Evolutionary conservation across 2,113 vertebrate species (phyloP).

Genomic region (Cariama cristata): DNA sequence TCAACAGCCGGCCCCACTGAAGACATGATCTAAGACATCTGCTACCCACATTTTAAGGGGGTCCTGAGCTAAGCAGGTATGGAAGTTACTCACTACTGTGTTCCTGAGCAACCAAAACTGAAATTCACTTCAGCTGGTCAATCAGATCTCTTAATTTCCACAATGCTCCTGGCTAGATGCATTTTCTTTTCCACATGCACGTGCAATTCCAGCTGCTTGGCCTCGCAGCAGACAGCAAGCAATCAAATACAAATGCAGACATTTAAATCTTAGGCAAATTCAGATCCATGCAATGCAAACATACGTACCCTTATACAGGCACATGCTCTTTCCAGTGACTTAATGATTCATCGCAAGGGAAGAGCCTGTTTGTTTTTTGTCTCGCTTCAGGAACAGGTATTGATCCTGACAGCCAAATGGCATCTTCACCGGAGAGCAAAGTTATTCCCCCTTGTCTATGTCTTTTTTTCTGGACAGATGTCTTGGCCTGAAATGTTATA

Average conservation of each 20-base stretch:
- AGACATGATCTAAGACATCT: neutral
- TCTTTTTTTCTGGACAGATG: neutral
- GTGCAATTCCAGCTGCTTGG: neutral
- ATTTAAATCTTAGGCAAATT: slow-evolving; percentile 9
- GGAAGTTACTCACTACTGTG: neutral
- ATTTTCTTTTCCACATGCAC: neutral
- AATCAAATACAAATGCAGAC: neutral
- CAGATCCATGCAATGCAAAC: neutral
- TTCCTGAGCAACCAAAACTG: neutral
- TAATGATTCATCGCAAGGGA: neutral
- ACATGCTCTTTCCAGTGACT: neutral
- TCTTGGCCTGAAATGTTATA: neutral
- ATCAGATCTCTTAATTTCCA: neutral
- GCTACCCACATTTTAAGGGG: neutral
- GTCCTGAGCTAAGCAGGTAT: neutral
- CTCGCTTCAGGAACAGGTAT: neutral
- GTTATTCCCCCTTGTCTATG: neutral
- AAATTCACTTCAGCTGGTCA: neutral
- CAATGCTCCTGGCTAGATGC: neutral
- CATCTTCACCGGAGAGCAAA: neutral
- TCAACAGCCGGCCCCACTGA: neutral
- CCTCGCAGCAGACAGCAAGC: neutral
- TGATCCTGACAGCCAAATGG: neutral
- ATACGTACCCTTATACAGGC: rapidly evolving
- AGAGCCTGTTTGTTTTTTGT: neutral